Base-by-base conservation (phyloP, 2,113 vertebrate species). In the Gasterosteus nipponicus region DNA sequence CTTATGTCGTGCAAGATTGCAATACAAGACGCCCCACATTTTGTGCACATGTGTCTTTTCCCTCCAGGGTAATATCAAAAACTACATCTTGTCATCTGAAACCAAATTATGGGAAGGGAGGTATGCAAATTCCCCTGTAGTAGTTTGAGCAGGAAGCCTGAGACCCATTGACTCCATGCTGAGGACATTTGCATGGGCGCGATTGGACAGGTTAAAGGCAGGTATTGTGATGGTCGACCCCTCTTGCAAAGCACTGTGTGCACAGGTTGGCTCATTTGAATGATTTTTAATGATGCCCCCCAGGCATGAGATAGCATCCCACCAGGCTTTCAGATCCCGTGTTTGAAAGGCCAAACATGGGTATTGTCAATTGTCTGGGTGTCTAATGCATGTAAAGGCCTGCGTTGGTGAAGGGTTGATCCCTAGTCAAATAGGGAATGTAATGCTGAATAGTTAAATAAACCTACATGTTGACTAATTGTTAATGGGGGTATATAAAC, bases 231-330 rank as follows among this genome's bases (percentile, higher is more conserved):
- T 71, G 83, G 84, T 80, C 58, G 62, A 51, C 86, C 81, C 83
- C 82, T 93, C 53, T 93, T 91, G 88, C 86, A 91, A 89, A 93
- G 85, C 87, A 69, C 81, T 91, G 87, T 92, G 89, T 92, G 84
- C 84, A 84, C 86, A 91, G 86, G 90, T 82, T 86, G 77, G 84
- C 57, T 92, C 54, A 92, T 93, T 93, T 93, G 93, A 93, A 91
- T 93, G 65, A 62, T 89, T 87, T 87, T 88, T 90, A 90, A 90
- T 91, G 88, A 87, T 61, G 65, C 74, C 81, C 80, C 66, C 65
- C 47, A 33, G 71, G 46, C 79, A 71, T 12, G 54, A 86, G 82
- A 72, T 88, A 82, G 83, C 62, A 63, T 69, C 73, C 81, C 76
- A 84, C 72, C 65, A 79, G 66, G 65, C 72, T 88, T 85, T 88